A percentile compares a stretch with the other conserved stretches of the same genome.
These are phyloP conservation scores for Hystrix cristata DNA, from an alignment of 2,113 vertebrate genomes.

Conservation along the genomic window DNA sequence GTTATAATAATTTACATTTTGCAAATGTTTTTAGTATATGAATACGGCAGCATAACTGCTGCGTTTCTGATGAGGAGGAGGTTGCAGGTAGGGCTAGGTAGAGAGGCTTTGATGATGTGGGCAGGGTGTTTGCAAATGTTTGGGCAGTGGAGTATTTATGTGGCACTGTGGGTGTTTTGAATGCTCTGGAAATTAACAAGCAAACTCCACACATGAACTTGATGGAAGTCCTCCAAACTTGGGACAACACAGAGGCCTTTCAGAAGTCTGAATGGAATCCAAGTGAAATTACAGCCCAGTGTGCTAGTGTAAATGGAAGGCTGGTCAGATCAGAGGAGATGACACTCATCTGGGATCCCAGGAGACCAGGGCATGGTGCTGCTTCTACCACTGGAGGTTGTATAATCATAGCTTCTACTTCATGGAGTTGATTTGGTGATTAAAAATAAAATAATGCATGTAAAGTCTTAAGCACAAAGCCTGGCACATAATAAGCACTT, in stretches of 20 bases:
- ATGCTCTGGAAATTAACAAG: constrained; percentile 66
- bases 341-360: background rate
- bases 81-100: background rate
- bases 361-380: background rate
- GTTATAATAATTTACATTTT: constrained; percentile 12
- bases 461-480: background rate
- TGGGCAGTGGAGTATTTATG: constrained; percentile 68
- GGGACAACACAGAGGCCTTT: constrained; percentile 71
- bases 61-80: constrained; percentile 18
- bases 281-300: constrained; percentile 36
- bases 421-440: background rate
- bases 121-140: constrained; percentile 42
- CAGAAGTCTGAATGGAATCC: constrained; percentile 60
- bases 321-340: background rate
- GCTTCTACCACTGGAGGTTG: background rate
- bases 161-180: constrained; percentile 69
- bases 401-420: background rate
- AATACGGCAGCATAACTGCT: background rate
- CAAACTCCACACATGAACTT: constrained; percentile 21
- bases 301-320: background rate
- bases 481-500: background rate
- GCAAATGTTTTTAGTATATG: background rate
- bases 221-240: constrained; percentile 68
- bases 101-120: constrained; percentile 49
- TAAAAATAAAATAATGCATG: constrained; percentile 6